These are phyloP conservation scores for Psittacula cyanocephala DNA, from an alignment of 2,113 vertebrate species.

Conservation along the genomic window DNA sequence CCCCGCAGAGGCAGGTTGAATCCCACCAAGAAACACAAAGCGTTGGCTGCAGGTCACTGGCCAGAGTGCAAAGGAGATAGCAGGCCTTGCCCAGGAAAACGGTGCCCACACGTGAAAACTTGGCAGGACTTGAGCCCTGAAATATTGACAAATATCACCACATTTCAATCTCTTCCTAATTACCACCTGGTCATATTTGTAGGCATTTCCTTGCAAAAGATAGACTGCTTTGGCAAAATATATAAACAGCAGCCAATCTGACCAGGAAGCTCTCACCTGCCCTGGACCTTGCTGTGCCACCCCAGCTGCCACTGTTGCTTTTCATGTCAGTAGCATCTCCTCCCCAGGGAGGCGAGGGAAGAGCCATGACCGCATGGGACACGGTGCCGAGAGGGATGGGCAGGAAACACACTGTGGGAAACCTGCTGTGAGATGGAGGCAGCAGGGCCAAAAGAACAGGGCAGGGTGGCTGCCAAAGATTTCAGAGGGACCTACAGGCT, in stretches of 20 bases:
- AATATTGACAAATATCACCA: neutral
- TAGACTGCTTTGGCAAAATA: neutral
- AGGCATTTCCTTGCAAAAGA: neutral
- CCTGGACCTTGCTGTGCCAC: neutral
- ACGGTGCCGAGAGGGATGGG: rapidly evolving
- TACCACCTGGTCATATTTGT: neutral
- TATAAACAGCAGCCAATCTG: neutral
- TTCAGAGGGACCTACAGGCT: neutral
- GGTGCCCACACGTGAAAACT: neutral
- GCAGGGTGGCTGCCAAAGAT: neutral
- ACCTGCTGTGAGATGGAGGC: neutral
- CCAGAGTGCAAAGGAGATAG: neutral
- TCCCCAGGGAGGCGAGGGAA: neutral
- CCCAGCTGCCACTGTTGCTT: rapidly evolving
- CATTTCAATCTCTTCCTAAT: neutral
- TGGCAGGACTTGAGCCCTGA: neutral
- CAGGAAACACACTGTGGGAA: constrained; percentile 24
- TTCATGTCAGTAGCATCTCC: rapidly evolving
- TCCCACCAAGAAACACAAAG: rapidly evolving
- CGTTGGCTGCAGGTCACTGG: neutral
- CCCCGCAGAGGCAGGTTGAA: rapidly evolving
- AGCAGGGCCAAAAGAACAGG: neutral
- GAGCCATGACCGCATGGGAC: rapidly evolving
- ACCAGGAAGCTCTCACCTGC: neutral
- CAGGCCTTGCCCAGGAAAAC: neutral